These are phyloP conservation scores for Lasioglossum lativentre DNA, from an alignment of 2,888 invertebrate genomes.

Conservation along the genomic window DNA sequence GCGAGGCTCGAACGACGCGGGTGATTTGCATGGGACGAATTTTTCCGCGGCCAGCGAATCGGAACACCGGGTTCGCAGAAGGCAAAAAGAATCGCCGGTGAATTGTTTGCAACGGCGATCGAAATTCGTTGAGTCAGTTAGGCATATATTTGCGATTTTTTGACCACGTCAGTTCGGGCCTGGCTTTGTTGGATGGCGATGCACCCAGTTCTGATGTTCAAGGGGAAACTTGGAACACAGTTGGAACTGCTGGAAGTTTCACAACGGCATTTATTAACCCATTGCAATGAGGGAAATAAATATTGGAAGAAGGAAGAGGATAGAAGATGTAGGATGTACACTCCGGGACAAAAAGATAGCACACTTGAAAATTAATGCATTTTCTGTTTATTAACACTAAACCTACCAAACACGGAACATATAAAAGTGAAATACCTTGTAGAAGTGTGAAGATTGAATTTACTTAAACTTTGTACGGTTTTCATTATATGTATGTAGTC, in stretches of 20 bases:
- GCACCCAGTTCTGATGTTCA: neutral
- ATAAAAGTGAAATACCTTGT: too few relatives aligned
- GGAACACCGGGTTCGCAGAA: neutral
- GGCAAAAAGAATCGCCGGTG: neutral
- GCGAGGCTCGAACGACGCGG: slow-evolving; percentile 13
- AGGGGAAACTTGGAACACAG: neutral
- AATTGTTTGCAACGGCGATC: slow-evolving; percentile 7
- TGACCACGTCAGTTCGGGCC: neutral
- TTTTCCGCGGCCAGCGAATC: slow-evolving; percentile 28
- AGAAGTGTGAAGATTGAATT: too few relatives aligned
- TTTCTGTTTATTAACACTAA: too few relatives aligned
- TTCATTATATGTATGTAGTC: too few relatives aligned
- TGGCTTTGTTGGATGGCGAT: neutral
- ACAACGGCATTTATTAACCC: neutral
- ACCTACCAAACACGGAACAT: too few relatives aligned
- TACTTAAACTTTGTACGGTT: too few relatives aligned
- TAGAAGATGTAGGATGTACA: neutral
- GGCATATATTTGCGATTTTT: neutral
- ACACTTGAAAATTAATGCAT: too few relatives aligned
- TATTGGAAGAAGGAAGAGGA: neutral
- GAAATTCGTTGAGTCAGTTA: slow-evolving; percentile 18
- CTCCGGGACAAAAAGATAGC: too few relatives aligned
- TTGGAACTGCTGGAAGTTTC: neutral
- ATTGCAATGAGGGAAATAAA: neutral
- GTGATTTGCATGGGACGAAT: slow-evolving; percentile 45